A percentile compares a stretch with the other conserved stretches of the same genome.
These are phyloP conservation scores for Harlomillsia oculata DNA, from an alignment of 1,140 invertebrate genomes.

Conservation along the genomic window DNA sequence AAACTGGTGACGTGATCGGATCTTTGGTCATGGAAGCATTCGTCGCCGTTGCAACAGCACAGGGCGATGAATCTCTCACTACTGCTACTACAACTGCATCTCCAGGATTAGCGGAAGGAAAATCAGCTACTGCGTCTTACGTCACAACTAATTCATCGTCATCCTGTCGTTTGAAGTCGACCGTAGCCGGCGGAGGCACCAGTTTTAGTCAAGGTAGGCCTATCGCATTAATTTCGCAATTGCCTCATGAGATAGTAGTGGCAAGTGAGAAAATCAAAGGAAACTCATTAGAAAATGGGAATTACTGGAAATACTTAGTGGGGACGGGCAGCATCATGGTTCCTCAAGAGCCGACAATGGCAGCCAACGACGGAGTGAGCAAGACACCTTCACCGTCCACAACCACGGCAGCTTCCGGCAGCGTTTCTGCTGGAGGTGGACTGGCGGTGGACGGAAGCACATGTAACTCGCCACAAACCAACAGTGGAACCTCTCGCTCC, in stretches of 20 bases:
- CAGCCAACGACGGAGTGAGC: constrained; percentile 21
- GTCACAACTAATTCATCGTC: constrained; percentile 20
- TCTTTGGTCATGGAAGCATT: constrained; percentile 34
- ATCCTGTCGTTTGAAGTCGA: constrained; percentile 17
- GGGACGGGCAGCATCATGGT: constrained; percentile 26
- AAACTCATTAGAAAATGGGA: constrained; percentile 30
- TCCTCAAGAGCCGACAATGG: constrained; percentile 31
- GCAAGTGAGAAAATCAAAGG: too few species aligned
- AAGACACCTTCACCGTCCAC: constrained; percentile 31
- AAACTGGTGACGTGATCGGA: constrained; percentile 12
- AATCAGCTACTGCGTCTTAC: constrained; percentile 23
- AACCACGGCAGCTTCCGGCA: constrained; percentile 1
- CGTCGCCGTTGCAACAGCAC: constrained; percentile 30
- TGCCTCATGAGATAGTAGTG: too few species aligned
- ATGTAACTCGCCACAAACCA: not conserved
- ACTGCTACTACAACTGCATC: too few species aligned
- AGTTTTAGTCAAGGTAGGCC: constrained; percentile 16
- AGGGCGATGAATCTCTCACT: constrained; percentile 32
- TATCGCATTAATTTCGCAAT: too few species aligned
- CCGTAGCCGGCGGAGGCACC: not conserved
- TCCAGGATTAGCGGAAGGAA: too few species aligned
- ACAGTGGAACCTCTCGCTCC: not conserved
- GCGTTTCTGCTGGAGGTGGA: constrained; percentile 1
- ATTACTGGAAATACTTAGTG: constrained; percentile 35
- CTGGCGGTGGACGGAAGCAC: not conserved